These are phyloP conservation scores for Galago senegalensis DNA, from an alignment of 2,797 vertebrate species.

Conservation along the genomic window DNA sequence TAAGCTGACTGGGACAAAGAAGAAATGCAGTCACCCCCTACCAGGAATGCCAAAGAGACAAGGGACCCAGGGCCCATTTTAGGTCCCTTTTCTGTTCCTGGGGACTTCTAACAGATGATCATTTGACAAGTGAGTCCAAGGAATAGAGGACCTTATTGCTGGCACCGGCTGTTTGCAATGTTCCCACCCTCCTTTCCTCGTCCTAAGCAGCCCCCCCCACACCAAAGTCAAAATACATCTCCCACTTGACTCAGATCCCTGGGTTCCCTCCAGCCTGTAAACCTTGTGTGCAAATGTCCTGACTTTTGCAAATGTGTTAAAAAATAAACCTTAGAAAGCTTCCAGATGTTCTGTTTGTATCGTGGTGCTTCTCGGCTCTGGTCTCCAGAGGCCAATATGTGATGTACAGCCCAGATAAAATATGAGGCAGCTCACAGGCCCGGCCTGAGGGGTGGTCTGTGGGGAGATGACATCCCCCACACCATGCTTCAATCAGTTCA, in stretches of 20 bases:
- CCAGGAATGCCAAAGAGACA: neutral
- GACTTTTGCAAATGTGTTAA: slow-evolving; percentile 84
- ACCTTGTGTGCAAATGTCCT: slow-evolving; percentile 73
- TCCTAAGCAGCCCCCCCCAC: rapidly evolving
- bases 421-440: slow-evolving; percentile 68
- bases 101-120: neutral
- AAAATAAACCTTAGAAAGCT: slow-evolving; percentile 86
- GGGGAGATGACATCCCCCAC: neutral
- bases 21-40: neutral
- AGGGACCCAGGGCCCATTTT: neutral
- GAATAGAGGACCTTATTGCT: neutral
- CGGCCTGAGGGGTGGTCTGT: neutral
- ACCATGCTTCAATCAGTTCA: neutral
- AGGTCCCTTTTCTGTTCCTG: neutral
- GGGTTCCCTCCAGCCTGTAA: slow-evolving; percentile 61
- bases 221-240: neutral
- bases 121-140: neutral
- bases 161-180: neutral
- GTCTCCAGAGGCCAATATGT: slow-evolving; percentile 73
- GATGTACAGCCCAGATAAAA: slow-evolving; percentile 66
- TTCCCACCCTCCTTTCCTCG: neutral
- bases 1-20: neutral
- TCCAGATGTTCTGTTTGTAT: slow-evolving; percentile 86
- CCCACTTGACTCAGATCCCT: neutral
- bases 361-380: slow-evolving; percentile 78